These are phyloP conservation scores for Euwallacea fornicatus DNA, from an alignment of 1,140 invertebrate species.

Conservation along the genomic window DNA sequence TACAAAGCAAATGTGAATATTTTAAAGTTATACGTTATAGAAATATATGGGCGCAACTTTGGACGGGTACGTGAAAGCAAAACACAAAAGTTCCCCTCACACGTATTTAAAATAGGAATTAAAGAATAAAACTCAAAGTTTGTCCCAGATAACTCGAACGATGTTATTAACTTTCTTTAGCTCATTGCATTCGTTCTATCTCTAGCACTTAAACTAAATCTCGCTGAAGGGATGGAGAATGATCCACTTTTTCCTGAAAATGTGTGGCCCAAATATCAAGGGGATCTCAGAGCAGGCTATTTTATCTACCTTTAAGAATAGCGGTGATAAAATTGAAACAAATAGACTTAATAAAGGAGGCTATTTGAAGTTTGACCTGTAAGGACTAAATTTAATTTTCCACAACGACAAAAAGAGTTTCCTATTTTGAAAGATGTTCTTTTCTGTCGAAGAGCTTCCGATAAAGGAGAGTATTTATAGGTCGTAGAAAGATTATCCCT, in stretches of 20 bases:
- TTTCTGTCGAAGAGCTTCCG: constrained; percentile 4
- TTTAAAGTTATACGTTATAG: constrained; percentile 6
- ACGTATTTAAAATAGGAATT: too few species aligned
- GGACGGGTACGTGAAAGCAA: too few species aligned
- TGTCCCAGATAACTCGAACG: background rate
- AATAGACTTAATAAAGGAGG: constrained; percentile 2
- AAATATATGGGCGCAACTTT: background rate
- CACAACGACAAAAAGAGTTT: background rate
- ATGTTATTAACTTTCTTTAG: constrained; percentile 4
- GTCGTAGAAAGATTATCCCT: constrained; percentile 35
- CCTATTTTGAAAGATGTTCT: background rate
- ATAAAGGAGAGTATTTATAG: constrained; percentile 35
- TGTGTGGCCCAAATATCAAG: constrained; percentile 16
- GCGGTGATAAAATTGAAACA: constrained; percentile 10
- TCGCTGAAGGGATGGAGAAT: constrained; percentile 6
- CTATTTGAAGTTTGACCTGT: constrained; percentile 3
- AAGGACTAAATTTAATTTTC: constrained; percentile 1
- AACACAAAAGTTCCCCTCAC: too few species aligned
- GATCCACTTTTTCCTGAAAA: constrained; percentile 16
- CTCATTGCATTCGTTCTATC: constrained; percentile 9
- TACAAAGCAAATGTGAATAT: constrained; percentile 14
- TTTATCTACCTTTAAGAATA: constrained; percentile 13
- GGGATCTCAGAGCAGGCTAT: constrained; percentile 5
- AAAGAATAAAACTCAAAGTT: too few species aligned
- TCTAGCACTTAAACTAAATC: constrained; percentile 14